These are phyloP conservation scores for Paguma larvata DNA, from an alignment of 2,797 vertebrate species.

Conservation along the genomic window DNA sequence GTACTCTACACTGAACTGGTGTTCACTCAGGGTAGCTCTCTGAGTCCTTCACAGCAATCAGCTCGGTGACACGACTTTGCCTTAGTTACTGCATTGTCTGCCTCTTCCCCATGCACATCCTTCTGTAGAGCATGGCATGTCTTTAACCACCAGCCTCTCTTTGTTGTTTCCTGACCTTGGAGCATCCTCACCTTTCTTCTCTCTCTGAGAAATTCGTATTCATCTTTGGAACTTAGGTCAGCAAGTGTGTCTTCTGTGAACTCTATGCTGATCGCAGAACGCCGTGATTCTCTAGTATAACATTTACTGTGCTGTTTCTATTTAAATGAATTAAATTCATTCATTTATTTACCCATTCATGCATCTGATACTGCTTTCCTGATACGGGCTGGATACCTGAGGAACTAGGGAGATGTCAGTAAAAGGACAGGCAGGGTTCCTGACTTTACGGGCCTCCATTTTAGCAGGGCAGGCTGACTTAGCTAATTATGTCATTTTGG, in stretches of 20 bases:
- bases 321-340: not conserved
- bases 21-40: not conserved
- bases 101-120: fast-evolving
- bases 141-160: not conserved
- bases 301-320: not conserved
- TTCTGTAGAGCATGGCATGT: too few species aligned
- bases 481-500: not conserved
- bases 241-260: not conserved
- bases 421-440: not conserved
- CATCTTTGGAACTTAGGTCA: not conserved
- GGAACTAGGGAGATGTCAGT: not conserved
- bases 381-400: not conserved
- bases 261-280: not conserved
- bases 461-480: not conserved
- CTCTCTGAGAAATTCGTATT: not conserved
- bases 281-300: not conserved
- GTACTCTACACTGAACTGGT: not conserved
- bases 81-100: not conserved
- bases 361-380: not conserved
- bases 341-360: not conserved
- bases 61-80: not conserved
- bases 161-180: not conserved
- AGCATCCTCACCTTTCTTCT: not conserved
- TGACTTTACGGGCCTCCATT: not conserved
- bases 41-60: not conserved